Evolutionary conservation across 1,140 invertebrate species (phyloP), one percentile per base, ranked within the genome.

Genomic region (Danaus melanippus): DNA sequence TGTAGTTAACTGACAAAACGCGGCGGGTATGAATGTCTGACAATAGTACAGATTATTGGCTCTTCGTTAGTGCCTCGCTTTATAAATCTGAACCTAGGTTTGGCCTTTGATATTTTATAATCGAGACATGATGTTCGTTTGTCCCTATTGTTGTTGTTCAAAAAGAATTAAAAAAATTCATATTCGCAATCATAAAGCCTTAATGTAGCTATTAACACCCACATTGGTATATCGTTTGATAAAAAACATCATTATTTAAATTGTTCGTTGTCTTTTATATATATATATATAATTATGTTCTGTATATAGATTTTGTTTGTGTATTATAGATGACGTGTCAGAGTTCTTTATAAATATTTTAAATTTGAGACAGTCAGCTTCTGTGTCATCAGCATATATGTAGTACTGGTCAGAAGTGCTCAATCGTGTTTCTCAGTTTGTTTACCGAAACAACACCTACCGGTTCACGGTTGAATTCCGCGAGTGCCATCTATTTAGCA

Each of bases 381-480:
- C 76, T 58, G 78, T 75, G 60, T 63, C 67, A 64, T 74, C 70
- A 82, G 68, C 74, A 32, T 63, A 56, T 69, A n/a, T n/a, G n/a
- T n/a, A 66, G 68, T 68, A 76, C 62, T 64, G 66, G 62, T 58
- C 65, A 71, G 67, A 77, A 84, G 77, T 82, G 74, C 54, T 54
- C 67, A 74, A 69, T 69, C 73, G 70, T 78, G 76, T 79, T 69
- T 42, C 56, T 68, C 51, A 53, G 58, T 68, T 58, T 85, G 67
- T 86, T 82, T 79, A 66, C 69, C 60, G 59, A 79, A 70, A 69
- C 66, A 84, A 84, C 76, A 83, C 67, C 76, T 85, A 83, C 79
- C 63, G 71, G 60, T 74, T 62, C 62, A 61, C 65, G 62, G 64
- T 63, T 62, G 69, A 61, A 75, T 74, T 82, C 79, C 60, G 73